These are phyloP conservation scores for Glaucopsyche alexis DNA, from an alignment of 2,888 invertebrate species.

Conservation along the genomic window DNA sequence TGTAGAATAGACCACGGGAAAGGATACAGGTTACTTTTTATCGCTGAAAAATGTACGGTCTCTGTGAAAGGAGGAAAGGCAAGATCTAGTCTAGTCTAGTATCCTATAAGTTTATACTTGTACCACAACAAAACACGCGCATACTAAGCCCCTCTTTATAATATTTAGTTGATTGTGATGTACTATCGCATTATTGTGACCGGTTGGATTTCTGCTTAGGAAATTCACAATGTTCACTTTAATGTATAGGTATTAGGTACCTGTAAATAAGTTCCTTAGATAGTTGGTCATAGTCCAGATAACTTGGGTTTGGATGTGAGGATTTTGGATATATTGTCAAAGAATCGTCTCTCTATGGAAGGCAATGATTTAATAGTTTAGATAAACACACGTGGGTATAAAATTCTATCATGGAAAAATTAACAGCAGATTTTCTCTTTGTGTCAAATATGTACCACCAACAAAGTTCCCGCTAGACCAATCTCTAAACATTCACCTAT, in stretches of 20 bases:
- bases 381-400: too few species aligned
- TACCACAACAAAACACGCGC: constrained; percentile 13
- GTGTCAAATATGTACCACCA: too few species aligned
- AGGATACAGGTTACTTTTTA: too few species aligned
- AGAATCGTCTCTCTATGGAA: background rate
- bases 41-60: too few species aligned
- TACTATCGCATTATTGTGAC: constrained; percentile 49
- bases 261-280: background rate
- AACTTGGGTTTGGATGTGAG: background rate
- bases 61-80: too few species aligned
- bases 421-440: too few species aligned
- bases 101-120: background rate
- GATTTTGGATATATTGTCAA: background rate
- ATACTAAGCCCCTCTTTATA: constrained; percentile 35
- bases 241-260: background rate
- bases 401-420: too few species aligned
- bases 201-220: constrained; percentile 42
- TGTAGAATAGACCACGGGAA: too few species aligned
- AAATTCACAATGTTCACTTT: constrained; percentile 16
- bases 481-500: too few species aligned
- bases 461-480: too few species aligned
- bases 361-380: too few species aligned
- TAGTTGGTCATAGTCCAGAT: background rate
- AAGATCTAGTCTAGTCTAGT: too few species aligned
- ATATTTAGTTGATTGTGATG: constrained; percentile 59